Evolutionary conservation across 2,113 vertebrate genomes (phyloP).

Genomic region (Podilymbus podiceps): DNA sequence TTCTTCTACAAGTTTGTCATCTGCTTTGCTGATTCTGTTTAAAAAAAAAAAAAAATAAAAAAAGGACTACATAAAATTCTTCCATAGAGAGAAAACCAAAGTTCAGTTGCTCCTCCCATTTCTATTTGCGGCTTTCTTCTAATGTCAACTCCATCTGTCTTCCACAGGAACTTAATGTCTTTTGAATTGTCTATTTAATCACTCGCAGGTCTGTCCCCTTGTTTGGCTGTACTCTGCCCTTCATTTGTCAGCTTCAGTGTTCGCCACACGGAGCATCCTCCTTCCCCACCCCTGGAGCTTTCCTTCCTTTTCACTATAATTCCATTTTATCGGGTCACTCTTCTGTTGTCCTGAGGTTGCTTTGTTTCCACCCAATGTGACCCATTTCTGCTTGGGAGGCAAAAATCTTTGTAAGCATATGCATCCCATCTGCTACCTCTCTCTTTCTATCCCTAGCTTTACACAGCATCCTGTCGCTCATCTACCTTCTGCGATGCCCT

Average conservation of each 20-base stretch:
- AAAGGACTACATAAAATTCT: neutral
- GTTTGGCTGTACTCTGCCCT: conserved; percentile 7
- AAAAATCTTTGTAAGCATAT: neutral
- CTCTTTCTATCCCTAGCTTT: neutral
- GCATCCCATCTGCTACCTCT: neutral
- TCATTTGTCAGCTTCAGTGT: neutral
- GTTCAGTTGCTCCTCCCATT: conserved; percentile 43
- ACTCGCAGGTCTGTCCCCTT: conserved; percentile 1
- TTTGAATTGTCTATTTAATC: conserved; percentile 62
- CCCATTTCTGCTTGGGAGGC: neutral
- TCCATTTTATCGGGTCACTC: neutral
- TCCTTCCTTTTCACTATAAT: neutral
- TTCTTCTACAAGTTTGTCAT: neutral
- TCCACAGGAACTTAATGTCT: conserved; percentile 16
- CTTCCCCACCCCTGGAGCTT: neutral
- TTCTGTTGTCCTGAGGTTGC: neutral
- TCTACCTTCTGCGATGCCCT: neutral
- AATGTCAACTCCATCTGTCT: conserved; percentile 58
- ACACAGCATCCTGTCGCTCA: neutral
- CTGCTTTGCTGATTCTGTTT: neutral
- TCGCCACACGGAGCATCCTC: neutral
- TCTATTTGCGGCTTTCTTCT: conserved; percentile 33
- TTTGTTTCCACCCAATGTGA: neutral
- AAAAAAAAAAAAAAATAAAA: neutral
- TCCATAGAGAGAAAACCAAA: neutral